These are phyloP conservation scores for Lepidurus packardi DNA, from an alignment of 1,140 invertebrate genomes.

Conservation along the genomic window DNA sequence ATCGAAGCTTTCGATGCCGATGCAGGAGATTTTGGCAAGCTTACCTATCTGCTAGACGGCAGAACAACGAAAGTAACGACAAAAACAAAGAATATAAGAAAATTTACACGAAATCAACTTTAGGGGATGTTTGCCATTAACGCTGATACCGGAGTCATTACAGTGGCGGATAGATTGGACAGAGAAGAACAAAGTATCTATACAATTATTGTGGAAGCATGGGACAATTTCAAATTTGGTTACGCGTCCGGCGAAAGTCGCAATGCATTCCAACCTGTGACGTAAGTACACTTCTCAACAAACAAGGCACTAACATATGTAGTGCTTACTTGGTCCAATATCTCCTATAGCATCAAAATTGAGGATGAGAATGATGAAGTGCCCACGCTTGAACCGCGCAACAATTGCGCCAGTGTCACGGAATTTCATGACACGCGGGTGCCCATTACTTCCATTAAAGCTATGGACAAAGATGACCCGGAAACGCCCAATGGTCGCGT, in stretches of 20 bases:
- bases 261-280: slow-evolving; percentile 85
- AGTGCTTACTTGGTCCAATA: slow-evolving; percentile 28
- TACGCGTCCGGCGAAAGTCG: slow-evolving; percentile 81
- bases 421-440: slow-evolving; percentile 82
- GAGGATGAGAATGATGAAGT: slow-evolving; percentile 80
- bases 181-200: slow-evolving; percentile 70
- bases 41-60: slow-evolving; percentile 80
- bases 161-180: slow-evolving; percentile 72
- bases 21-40: slow-evolving; percentile 78
- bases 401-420: slow-evolving; percentile 66
- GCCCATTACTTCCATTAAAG: slow-evolving; percentile 64
- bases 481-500: slow-evolving; percentile 69
- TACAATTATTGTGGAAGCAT: slow-evolving; percentile 80
- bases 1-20: slow-evolving; percentile 78
- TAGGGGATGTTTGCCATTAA: slow-evolving; percentile 78
- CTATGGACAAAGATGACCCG: slow-evolving; percentile 74
- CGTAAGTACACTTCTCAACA: slow-evolving; percentile 52
- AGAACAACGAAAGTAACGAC: slow-evolving; percentile 65
- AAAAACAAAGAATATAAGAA: slow-evolving; percentile 23
- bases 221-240: slow-evolving; percentile 91
- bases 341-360: slow-evolving; percentile 54
- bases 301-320: slow-evolving; percentile 32
- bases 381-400: slow-evolving; percentile 57
- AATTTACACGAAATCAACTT: slow-evolving; percentile 26
- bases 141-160: slow-evolving; percentile 72